phyloP scores from a whole-genome alignment of 2,888 invertebrate genomes.

The Euproctis similis region DNA sequence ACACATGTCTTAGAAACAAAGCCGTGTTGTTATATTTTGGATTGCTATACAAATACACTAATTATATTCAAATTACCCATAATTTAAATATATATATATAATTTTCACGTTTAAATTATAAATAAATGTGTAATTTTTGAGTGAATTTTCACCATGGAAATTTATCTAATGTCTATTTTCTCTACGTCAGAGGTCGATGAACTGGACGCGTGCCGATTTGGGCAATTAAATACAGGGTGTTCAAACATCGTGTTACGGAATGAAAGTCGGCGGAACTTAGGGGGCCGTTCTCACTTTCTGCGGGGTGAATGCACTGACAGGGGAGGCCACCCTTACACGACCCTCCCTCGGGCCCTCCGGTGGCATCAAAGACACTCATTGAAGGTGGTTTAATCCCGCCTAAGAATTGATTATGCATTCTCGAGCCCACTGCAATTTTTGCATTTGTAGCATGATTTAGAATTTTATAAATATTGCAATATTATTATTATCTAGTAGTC shows the following conservation, averaged over 20 bases:
- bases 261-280: slow-evolving; percentile 46
- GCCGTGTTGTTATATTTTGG: no score
- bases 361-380: slow-evolving; percentile 63
- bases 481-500: no score
- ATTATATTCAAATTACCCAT: no score
- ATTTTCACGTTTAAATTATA: no score
- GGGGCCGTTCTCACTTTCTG: slow-evolving; percentile 66
- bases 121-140: no score
- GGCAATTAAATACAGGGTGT: slow-evolving; percentile 68
- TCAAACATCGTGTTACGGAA: slow-evolving; percentile 50
- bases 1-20: no score
- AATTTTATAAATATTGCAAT: no score
- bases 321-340: slow-evolving; percentile 52
- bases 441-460: no score
- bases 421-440: slow-evolving; percentile 5
- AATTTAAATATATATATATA: no score
- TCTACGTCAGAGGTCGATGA: slow-evolving; percentile 47
- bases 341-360: slow-evolving; percentile 48
- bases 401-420: slow-evolving; percentile 22
- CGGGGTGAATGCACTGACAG: slow-evolving; percentile 72
- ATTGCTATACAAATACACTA: no score
- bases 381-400: slow-evolving; percentile 39
- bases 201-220: slow-evolving; percentile 52
- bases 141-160: no score
- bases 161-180: slow-evolving; percentile 28